A percentile compares a stretch with the other conserved stretches of the same genome.
Evolutionary conservation across 2,797 vertebrate species (phyloP).

Genomic region (Liasis olivaceus): DNA sequence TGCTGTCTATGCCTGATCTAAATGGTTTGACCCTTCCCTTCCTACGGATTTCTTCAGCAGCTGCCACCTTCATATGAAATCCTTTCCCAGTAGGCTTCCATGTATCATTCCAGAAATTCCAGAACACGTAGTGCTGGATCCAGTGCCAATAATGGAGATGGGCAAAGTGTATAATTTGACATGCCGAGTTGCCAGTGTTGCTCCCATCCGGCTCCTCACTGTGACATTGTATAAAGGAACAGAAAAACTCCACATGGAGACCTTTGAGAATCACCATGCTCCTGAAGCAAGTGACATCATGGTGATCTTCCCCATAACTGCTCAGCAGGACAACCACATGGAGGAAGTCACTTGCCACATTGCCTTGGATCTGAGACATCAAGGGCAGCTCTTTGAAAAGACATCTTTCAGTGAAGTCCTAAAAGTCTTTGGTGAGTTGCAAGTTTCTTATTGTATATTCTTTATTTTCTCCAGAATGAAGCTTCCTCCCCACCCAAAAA

Average conservation of each 20-base stretch:
- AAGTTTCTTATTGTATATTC: background rate
- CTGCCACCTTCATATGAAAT: background rate
- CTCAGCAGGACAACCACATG: constrained; percentile 53
- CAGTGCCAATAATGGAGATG: constrained; percentile 58
- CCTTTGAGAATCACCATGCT: background rate
- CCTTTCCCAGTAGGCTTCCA: background rate
- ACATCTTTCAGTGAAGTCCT: constrained; percentile 50
- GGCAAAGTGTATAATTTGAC: constrained; percentile 63
- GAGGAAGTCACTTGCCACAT: constrained; percentile 60
- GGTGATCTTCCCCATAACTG: constrained; percentile 51
- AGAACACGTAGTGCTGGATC: constrained; percentile 58
- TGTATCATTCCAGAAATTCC: constrained; percentile 57
- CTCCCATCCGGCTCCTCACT: constrained; percentile 62
- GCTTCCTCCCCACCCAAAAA: background rate
- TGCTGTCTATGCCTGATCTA: background rate
- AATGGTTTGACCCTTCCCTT: background rate
- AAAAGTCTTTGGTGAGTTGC: constrained; percentile 56
- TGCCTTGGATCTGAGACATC: constrained; percentile 60
- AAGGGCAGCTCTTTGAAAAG: constrained; percentile 61
- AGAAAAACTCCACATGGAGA: constrained; percentile 42
- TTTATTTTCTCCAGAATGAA: background rate
- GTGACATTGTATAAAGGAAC: constrained; percentile 54
- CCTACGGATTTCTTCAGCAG: background rate
- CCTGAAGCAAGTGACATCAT: constrained; percentile 55
- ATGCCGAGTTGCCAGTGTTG: constrained; percentile 58